Conservation (phyloP, 2,888 invertebrate species). For the Galeopsomyia nigrocyanea region DNA sequence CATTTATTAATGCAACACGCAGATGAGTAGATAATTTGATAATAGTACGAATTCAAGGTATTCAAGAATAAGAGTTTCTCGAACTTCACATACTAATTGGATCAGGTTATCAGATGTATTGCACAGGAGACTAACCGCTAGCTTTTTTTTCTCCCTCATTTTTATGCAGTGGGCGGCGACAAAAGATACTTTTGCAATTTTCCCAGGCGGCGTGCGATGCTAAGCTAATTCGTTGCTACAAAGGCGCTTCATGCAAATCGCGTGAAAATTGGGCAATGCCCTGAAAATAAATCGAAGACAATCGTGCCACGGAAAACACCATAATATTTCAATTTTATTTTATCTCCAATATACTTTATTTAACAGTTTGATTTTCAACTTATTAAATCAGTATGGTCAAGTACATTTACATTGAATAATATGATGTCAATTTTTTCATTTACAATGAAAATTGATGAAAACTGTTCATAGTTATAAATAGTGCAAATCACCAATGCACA, state of each 20-base stretch:
- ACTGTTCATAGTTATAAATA: neutral
- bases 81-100: too few species aligned
- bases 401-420: too few species aligned
- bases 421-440: too few species aligned
- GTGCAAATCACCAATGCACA: neutral
- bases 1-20: too few species aligned
- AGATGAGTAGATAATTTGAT: too few species aligned
- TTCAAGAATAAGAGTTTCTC: too few species aligned
- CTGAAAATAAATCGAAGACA: slow-evolving; percentile 46
- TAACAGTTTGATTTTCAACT: too few species aligned
- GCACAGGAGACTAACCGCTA: neutral
- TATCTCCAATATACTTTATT: too few species aligned
- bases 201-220: slow-evolving; percentile 57
- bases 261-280: slow-evolving; percentile 51
- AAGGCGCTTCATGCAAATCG: slow-evolving; percentile 48
- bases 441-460: too few species aligned
- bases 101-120: neutral
- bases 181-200: slow-evolving; percentile 65
- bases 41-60: too few species aligned
- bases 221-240: slow-evolving; percentile 35
- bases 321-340: slow-evolving; percentile 1
- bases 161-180: slow-evolving; percentile 50
- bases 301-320: neutral
- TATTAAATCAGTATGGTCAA: too few species aligned
- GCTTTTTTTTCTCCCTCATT: slow-evolving; percentile 19